These are phyloP conservation scores for Eonycteris spelaea DNA, from an alignment of 2,113 vertebrate species.

Conservation along the genomic window DNA sequence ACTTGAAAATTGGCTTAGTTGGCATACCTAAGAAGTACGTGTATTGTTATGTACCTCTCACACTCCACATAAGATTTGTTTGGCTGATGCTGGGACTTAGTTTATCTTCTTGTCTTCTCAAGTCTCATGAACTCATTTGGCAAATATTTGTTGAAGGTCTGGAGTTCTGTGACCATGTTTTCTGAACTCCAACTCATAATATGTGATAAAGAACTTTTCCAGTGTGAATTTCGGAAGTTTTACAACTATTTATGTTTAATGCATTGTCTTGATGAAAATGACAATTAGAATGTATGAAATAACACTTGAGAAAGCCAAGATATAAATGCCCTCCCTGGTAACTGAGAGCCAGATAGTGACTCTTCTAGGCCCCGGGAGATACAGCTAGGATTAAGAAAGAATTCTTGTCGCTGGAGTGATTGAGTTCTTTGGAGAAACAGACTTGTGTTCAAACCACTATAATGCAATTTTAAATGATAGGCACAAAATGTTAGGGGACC, in stretches of 20 bases:
- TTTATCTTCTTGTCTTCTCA: not conserved
- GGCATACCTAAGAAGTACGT: not conserved
- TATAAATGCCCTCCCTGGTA: not conserved
- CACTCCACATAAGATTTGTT: not conserved
- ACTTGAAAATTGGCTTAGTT: not conserved
- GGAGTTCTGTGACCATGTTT: not conserved
- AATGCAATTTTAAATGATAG: not conserved
- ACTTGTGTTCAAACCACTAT: slow-evolving; percentile 10
- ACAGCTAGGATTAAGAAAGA: not conserved
- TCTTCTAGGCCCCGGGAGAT: not conserved
- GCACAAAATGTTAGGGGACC: not conserved
- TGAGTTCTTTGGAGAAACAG: not conserved
- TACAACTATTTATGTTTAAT: not conserved
- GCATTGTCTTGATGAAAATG: slow-evolving; percentile 4
- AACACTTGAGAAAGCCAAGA: not conserved
- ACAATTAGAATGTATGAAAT: slow-evolving; percentile 18
- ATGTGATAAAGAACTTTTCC: not conserved
- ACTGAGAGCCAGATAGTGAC: not conserved
- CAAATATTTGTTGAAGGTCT: not conserved
- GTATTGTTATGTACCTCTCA: not conserved
- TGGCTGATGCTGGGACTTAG: not conserved
- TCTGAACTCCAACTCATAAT: not conserved
- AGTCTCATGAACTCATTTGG: not conserved
- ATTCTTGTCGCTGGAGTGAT: not conserved
- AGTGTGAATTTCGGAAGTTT: not conserved